Evolutionary conservation across 2,888 invertebrate genomes (phyloP).

Genomic region (Patella pellucida): DNA sequence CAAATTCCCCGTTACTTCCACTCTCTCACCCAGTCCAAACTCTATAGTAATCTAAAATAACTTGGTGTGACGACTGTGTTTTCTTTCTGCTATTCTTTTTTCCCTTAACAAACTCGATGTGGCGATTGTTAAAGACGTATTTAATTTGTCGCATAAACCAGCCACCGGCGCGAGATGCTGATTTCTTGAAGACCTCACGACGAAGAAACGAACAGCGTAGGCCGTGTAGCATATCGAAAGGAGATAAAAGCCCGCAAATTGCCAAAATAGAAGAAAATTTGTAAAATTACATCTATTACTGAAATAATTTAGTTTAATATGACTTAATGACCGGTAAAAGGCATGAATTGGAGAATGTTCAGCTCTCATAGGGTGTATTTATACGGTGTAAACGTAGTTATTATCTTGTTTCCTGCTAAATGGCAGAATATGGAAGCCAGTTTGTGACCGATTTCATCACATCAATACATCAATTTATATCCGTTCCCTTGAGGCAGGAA

Average conservation of each 20-base stretch:
- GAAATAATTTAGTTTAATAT: slow-evolving; percentile 25
- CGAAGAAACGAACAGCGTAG: background rate
- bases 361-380: slow-evolving; percentile 20
- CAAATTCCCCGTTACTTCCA: too few relatives aligned
- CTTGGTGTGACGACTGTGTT: too few relatives aligned
- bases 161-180: background rate
- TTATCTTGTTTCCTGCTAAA: slow-evolving; percentile 24
- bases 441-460: slow-evolving; percentile 40
- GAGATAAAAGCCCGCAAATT: slow-evolving; percentile 21
- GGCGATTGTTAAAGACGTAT: background rate
- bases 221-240: slow-evolving; percentile 5
- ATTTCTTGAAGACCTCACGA: background rate
- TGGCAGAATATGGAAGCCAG: slow-evolving; percentile 28
- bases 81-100: too few relatives aligned
- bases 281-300: slow-evolving; percentile 27
- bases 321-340: slow-evolving; percentile 23
- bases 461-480: slow-evolving; percentile 29
- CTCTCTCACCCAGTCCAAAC: too few relatives aligned
- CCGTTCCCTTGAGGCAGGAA: slow-evolving; percentile 7
- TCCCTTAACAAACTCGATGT: background rate
- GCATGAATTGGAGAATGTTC: slow-evolving; percentile 9
- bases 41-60: too few relatives aligned
- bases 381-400: slow-evolving; percentile 21
- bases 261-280: slow-evolving; percentile 24
- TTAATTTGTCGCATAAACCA: slow-evolving; percentile 5